Evolutionary conservation across 2,113 vertebrate species (phyloP), one percentile per base, ranked within the genome.

Genomic region (Leucoraja erinaceus): DNA sequence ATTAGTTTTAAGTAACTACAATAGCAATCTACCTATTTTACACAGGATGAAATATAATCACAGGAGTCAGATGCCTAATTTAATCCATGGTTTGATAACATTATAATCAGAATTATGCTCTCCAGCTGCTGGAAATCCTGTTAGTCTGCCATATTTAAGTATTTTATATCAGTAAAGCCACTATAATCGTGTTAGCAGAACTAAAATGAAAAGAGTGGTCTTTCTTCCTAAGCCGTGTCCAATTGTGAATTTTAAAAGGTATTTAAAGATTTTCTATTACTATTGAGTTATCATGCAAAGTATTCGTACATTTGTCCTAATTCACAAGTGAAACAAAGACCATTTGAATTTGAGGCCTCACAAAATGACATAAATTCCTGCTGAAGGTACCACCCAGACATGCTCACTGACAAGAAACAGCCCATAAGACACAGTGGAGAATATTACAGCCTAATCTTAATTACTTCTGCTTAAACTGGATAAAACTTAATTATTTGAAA

Each of bases 171-270:
- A 91, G 66, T 54, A 68, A 33, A 47, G 47, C 31, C 16, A 61
- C 12, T 88, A n/a, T 88, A 70, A 91, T 12, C 8, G 33, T 91
- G 31, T 91, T 72, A 25, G 33, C 88, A 91, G 88, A 91, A 91
- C 38, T 47, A 8, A 72, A 91, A 47, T 91, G 66, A 90, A 66
- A n/a, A 70, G 68, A 91, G 25, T 54, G 38, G 66, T 10, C 25
- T 90, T 68, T 22, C 28, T 38, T 72, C 63, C 20, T 28, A 72
- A 47, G 47, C 33, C 1, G 20, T 72, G 88, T 31, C 33, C 38
- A 91, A 91, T 70, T 68, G 20, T 91, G 18, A 91, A 91, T 72
- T 70, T 72, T 38, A 91, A 68, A 70, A 90, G 2, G 63, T 47
- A 22, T 91, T 38, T 91, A 31, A 88, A n/a, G 28, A 88, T 31